Evolutionary conservation across 2,797 vertebrate species (phyloP).

Genomic region (Myotis myotis): DNA sequence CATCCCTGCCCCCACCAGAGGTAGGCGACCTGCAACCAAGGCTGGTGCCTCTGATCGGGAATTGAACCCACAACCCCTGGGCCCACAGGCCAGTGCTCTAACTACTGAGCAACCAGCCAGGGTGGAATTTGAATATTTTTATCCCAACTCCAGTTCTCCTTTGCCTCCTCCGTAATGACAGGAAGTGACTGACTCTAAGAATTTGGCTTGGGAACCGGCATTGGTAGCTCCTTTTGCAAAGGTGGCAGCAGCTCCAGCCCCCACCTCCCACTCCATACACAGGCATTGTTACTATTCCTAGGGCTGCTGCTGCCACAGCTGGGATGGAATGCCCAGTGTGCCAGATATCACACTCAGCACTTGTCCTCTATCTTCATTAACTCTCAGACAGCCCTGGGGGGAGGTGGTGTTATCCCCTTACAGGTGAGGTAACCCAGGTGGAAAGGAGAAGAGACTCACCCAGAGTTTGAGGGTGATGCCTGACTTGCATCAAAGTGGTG

Average conservation of each 20-base stretch:
- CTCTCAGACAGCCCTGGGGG: background rate
- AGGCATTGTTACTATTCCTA: background rate
- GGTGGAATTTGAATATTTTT: too few relatives aligned
- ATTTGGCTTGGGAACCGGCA: background rate
- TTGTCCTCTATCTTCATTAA: background rate
- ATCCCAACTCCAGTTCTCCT: background rate
- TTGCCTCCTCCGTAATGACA: background rate
- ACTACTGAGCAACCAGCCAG: too few relatives aligned
- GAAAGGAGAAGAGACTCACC: background rate
- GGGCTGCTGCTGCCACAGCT: background rate
- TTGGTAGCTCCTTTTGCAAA: background rate
- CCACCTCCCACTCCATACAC: background rate
- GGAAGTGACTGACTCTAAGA: background rate
- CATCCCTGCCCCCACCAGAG: too few relatives aligned
- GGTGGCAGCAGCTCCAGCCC: background rate
- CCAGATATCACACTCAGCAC: background rate
- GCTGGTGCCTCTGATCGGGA: too few relatives aligned
- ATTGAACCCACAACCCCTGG: too few relatives aligned
- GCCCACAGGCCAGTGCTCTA: too few relatives aligned
- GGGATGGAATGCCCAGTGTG: background rate
- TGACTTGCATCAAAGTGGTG: background rate
- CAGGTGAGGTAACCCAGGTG: background rate
- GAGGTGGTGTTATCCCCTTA: too few relatives aligned
- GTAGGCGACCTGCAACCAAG: too few relatives aligned
- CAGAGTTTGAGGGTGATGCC: background rate